Conservation (phyloP, 2,888 invertebrate species). For the Cantharis rufa region DNA sequence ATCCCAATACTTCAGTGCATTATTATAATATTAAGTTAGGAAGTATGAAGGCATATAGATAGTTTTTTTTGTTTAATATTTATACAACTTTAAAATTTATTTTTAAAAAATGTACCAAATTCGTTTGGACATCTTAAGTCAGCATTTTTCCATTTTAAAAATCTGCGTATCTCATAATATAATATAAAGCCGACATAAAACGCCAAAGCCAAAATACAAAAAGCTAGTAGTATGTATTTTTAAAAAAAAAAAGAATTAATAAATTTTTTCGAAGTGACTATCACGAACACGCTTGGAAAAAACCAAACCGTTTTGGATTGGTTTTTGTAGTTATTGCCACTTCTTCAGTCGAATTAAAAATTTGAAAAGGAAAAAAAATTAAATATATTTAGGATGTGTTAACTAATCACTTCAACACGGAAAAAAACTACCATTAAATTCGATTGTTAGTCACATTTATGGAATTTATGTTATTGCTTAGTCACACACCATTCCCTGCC, state of each 20-base stretch:
- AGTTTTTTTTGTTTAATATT: slow-evolving; percentile 50
- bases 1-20: slow-evolving; percentile 59
- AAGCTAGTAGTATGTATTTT: slow-evolving; percentile 44
- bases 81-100: slow-evolving; percentile 50
- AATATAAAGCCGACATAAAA: slow-evolving; percentile 29
- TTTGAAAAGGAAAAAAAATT: slow-evolving; percentile 31
- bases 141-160: background rate
- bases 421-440: slow-evolving; percentile 22
- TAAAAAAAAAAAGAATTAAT: slow-evolving; percentile 34
- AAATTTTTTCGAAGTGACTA: slow-evolving; percentile 48
- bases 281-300: slow-evolving; percentile 49
- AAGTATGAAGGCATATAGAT: slow-evolving; percentile 59
- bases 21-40: slow-evolving; percentile 56
- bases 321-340: background rate
- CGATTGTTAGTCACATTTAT: slow-evolving; percentile 40
- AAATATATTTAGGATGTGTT: slow-evolving; percentile 48
- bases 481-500: slow-evolving; percentile 51
- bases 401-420: slow-evolving; percentile 41
- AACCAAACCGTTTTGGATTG: slow-evolving; percentile 45
- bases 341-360: slow-evolving; percentile 45
- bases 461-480: slow-evolving; percentile 53
- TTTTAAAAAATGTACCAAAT: slow-evolving; percentile 41
- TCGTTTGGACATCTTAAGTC: slow-evolving; percentile 26
- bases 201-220: slow-evolving; percentile 45
- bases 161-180: background rate